A percentile compares a stretch with the other conserved stretches of the same genome.
phyloP scores from a whole-genome alignment of 2,113 vertebrate species.

The Myrmecophaga tridactyla region DNA sequence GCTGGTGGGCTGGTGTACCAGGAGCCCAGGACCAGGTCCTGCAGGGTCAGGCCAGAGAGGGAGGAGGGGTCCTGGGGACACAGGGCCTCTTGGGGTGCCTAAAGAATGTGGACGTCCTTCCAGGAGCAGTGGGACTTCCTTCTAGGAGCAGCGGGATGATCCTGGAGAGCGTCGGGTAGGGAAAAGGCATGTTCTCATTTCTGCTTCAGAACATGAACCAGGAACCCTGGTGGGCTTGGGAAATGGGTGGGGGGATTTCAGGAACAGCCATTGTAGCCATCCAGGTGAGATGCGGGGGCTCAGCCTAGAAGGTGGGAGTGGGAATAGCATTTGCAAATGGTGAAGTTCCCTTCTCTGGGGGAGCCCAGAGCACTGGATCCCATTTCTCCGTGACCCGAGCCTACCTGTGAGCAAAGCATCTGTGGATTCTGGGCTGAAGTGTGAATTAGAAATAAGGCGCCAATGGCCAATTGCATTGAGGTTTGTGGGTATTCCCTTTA shows the following conservation, averaged over 20 bases:
- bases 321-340: not conserved
- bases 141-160: no score
- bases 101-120: not conserved
- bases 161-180: not conserved
- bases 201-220: rapidly evolving
- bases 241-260: rapidly evolving
- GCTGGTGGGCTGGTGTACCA: no score
- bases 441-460: not conserved
- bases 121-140: no score
- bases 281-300: rapidly evolving
- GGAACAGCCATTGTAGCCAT: rapidly evolving
- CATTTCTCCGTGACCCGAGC: not conserved
- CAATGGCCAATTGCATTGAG: not conserved
- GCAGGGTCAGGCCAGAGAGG: not conserved
- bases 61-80: no score
- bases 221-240: not conserved
- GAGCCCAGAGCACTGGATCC: no score
- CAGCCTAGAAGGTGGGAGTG: no score
- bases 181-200: not conserved
- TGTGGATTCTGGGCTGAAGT: not conserved
- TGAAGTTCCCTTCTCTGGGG: not conserved
- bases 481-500: not conserved
- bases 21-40: not conserved
- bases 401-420: not conserved
- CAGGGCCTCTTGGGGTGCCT: not conserved